Percentiles rank a stretch among this genome's conserved stretches.
Conservation (phyloP, 2,888 invertebrate species). For the Cyrtodaria siliqua region DNA sequence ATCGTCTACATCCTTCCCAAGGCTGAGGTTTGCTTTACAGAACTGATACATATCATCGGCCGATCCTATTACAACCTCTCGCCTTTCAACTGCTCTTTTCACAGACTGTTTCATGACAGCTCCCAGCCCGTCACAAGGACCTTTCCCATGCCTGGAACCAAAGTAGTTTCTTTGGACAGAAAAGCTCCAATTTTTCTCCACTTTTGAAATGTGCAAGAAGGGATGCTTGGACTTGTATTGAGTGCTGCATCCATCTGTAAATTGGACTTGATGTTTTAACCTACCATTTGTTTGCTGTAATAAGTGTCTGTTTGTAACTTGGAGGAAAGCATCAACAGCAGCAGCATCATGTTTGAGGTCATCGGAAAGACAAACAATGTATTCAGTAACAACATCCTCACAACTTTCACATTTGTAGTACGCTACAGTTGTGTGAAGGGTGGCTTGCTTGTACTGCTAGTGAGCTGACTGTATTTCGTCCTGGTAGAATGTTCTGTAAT, state of each 20-base stretch:
- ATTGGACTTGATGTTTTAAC: conserved; percentile 16
- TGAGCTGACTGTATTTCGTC: conserved; percentile 23
- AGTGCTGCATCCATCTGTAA: no score
- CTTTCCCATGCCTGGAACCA: conserved; percentile 37
- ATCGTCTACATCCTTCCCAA: conserved; percentile 10
- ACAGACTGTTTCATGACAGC: conserved; percentile 21
- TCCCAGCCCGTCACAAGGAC: conserved; percentile 23
- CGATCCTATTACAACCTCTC: not conserved
- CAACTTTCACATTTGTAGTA: conserved; percentile 33
- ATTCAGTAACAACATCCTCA: conserved; percentile 14
- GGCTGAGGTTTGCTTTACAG: conserved; percentile 1
- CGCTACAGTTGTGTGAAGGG: conserved; percentile 14
- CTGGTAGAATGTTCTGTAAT: conserved; percentile 20
- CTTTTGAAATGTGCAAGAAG: not conserved
- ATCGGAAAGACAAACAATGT: conserved; percentile 1
- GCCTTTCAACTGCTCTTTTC: conserved; percentile 7
- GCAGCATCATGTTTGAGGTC: conserved; percentile 27
- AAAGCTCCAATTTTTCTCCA: not conserved
- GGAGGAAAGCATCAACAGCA: conserved; percentile 6
- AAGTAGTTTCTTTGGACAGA: conserved; percentile 13
- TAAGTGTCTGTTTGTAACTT: not conserved
- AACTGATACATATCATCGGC: conserved; percentile 14
- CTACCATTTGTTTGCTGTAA: not conserved
- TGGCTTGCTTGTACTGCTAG: conserved; percentile 19
- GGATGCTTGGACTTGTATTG: conserved; percentile 25